Percentiles rank a stretch among this genome's conserved stretches.
These are phyloP conservation scores for Noctuana brunneofusca DNA, from an alignment of 2,888 invertebrate species.

Conservation along the genomic window DNA sequence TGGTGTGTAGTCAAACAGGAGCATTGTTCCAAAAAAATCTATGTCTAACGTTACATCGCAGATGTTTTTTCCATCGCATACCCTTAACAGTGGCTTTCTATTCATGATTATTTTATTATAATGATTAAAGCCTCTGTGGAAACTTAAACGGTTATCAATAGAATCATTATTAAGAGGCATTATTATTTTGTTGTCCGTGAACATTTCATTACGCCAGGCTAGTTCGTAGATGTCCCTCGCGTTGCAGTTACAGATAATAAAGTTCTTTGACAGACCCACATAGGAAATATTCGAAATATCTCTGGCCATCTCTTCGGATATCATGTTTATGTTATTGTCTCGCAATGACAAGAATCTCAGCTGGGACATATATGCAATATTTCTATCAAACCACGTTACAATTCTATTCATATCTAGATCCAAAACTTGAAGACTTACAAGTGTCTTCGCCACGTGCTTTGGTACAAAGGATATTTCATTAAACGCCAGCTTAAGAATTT, in stretches of 20 bases:
- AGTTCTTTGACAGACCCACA: conserved; percentile 81
- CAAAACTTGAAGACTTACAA: conserved; percentile 71
- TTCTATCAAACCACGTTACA: conserved; percentile 76
- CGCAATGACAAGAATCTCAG: conserved; percentile 71
- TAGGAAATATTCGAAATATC: conserved; percentile 77
- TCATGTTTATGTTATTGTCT: conserved; percentile 81
- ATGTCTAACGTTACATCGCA: conserved; percentile 40
- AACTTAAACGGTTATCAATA: conserved; percentile 24
- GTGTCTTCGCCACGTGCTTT: conserved; percentile 47
- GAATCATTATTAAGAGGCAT: background rate
- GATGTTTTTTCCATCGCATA: conserved; percentile 37
- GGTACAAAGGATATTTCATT: conserved; percentile 77
- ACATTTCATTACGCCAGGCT: conserved; percentile 43
- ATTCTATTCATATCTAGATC: conserved; percentile 81
- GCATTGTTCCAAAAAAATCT: conserved; percentile 47
- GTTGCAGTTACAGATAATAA: conserved; percentile 83
- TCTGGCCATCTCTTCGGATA: conserved; percentile 80
- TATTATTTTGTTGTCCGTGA: conserved; percentile 13
- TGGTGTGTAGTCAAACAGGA: conserved; percentile 55
- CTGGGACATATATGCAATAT: conserved; percentile 60
- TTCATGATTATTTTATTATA: conserved; percentile 48
- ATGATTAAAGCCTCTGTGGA: conserved; percentile 52
- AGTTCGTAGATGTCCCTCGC: conserved; percentile 76
- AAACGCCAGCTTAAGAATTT: conserved; percentile 68
- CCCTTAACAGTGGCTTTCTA: conserved; percentile 43